Conservation (phyloP, 2,797 vertebrate species). For the Artibeus lituratus region DNA sequence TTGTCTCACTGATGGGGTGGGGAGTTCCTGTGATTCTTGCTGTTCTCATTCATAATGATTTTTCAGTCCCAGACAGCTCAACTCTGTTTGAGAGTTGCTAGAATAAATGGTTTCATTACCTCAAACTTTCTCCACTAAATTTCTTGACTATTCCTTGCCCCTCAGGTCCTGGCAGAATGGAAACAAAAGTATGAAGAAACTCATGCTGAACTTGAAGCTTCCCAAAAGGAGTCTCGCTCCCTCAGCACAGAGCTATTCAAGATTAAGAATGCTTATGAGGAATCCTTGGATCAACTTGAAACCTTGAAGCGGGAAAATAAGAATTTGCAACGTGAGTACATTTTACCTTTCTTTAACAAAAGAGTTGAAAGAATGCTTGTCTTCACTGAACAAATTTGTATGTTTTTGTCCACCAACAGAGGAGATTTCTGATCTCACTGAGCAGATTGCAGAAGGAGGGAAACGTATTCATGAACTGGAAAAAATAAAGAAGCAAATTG, state of each 20-base stretch:
- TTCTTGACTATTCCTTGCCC: background rate
- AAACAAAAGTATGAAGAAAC: slow-evolving; percentile 92
- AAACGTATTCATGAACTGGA: slow-evolving; percentile 92
- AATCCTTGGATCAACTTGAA: slow-evolving; percentile 89
- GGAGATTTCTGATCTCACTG: slow-evolving; percentile 92
- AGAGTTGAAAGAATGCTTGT: background rate
- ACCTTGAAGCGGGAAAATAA: slow-evolving; percentile 92
- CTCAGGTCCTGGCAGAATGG: slow-evolving; percentile 88
- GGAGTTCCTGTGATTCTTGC: background rate
- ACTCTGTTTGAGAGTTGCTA: background rate
- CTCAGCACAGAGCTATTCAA: slow-evolving; percentile 92
- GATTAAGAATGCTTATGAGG: slow-evolving; percentile 91
- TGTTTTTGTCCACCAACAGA: slow-evolving; percentile 78
- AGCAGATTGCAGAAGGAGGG: slow-evolving; percentile 90
- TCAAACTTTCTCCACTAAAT: background rate
- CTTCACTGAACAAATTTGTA: background rate
- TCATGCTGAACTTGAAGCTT: slow-evolving; percentile 89
- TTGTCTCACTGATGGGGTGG: background rate
- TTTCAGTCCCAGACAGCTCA: background rate
- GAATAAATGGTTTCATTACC: background rate
- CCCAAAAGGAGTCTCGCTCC: slow-evolving; percentile 88
- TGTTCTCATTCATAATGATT: background rate
- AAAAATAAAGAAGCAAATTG: slow-evolving; percentile 90
- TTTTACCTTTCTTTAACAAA: background rate
- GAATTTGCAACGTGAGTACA: slow-evolving; percentile 84